Evolutionary conservation across 1,140 invertebrate species (phyloP), one percentile per base, ranked within the genome.

Genomic region (Cydia amplana): DNA sequence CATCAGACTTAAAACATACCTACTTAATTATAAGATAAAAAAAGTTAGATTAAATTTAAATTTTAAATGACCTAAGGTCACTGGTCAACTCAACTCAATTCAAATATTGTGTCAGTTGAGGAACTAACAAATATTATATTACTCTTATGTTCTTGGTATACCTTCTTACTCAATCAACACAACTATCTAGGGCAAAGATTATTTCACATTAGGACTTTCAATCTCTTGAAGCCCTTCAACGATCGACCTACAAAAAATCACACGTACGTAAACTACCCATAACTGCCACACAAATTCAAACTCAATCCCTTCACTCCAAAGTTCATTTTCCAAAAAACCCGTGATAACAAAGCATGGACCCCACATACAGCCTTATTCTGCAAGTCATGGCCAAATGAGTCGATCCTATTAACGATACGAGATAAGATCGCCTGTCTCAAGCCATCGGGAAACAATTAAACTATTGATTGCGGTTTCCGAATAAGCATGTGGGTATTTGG

Each of bases 341-440:
- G 18, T 1, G 6, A 32, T 70, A 20, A 70, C 65, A 70, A 70
- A 70, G 65, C 65, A 70, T 40, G 0, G 74, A 67, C 74, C 74
- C 40, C 74, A 75, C 74, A 75, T 75, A 36, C 60, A 32, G 74
- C n/a, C n/a, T 1, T 40, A 75, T 75, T 75, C 74, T 20, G 74
- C 74, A 67, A 75, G 74, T 75, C 74, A 75, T n/a, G 74, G 32
- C 74, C 74, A 67, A 75, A 75, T 75, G 74, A 67, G 74, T 75
- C 74, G 74, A 75, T 75, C 74, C 74, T 75, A 75, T 75, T 75
- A 75, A 65, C 74, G 74, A 75, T 75, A 75, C 49, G 46, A 36
- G 74, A 75, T 75, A 75, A 12, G 12, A 60, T 75, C 64, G 73
- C 10, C 12, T 67, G 64, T 70, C 32, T 70, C 32, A 40, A 14